These are phyloP conservation scores for Petromus typicus DNA, from an alignment of 2,113 vertebrate species.

Conservation along the genomic window DNA sequence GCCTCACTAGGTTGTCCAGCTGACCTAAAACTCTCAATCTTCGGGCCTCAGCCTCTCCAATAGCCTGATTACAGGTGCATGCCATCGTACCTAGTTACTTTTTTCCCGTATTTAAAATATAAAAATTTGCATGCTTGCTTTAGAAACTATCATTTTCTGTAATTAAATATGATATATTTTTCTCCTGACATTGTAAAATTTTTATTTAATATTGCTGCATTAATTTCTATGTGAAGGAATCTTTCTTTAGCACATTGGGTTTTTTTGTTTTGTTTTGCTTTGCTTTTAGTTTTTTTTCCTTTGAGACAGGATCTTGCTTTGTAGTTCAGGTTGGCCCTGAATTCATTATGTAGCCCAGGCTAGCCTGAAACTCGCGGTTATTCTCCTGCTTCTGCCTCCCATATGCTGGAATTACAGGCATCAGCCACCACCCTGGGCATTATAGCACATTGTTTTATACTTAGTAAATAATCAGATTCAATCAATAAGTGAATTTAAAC, in stretches of 20 bases:
- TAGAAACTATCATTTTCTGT: slow-evolving; percentile 41
- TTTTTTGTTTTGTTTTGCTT: too few relatives aligned
- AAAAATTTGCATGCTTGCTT: slow-evolving; percentile 46
- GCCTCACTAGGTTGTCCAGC: not conserved
- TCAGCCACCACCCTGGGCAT: too few relatives aligned
- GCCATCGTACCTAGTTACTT: not conserved
- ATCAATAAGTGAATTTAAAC: slow-evolving; percentile 16
- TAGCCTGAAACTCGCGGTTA: too few relatives aligned
- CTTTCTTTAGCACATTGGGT: slow-evolving; percentile 18
- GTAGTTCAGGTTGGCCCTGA: too few relatives aligned
- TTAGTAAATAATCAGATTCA: slow-evolving; percentile 60
- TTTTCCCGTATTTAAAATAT: slow-evolving; percentile 29
- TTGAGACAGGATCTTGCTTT: too few relatives aligned
- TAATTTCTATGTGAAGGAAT: slow-evolving; percentile 33
- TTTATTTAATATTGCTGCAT: slow-evolving; percentile 32
- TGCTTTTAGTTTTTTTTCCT: too few relatives aligned
- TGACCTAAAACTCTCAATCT: not conserved
- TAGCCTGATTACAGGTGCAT: not conserved
- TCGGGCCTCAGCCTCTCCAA: not conserved
- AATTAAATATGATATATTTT: slow-evolving; percentile 44
- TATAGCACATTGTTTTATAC: slow-evolving; percentile 35
- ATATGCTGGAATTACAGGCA: not conserved
- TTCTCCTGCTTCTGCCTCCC: too few relatives aligned
- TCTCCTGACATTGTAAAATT: slow-evolving; percentile 27
- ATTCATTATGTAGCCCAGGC: too few relatives aligned